Percentiles rank a stretch among this genome's conserved stretches.
Evolutionary conservation across 2,797 vertebrate genomes (phyloP).

Genomic region (Anguilla megastoma): DNA sequence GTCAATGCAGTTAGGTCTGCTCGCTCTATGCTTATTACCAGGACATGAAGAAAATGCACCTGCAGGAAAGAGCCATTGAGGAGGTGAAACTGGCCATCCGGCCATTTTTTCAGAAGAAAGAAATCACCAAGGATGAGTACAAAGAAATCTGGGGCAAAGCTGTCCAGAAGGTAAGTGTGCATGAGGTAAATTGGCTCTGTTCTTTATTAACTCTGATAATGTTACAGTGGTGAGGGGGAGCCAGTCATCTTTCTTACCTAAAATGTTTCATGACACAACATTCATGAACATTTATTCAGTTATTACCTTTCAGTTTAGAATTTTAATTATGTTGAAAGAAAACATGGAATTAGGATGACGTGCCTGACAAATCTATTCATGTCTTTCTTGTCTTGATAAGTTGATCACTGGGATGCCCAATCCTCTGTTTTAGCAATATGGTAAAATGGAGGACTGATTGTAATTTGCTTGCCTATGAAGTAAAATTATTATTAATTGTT

Average conservation of each 20-base stretch:
- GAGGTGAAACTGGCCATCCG: constrained; percentile 99
- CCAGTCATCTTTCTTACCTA: neutral
- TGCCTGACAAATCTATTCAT: neutral
- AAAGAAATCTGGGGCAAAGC: constrained; percentile 97
- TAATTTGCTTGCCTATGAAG: neutral
- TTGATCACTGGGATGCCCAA: neutral
- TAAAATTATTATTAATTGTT: neutral
- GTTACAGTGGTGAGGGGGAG: neutral
- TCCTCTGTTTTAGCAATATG: neutral
- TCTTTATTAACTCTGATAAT: neutral
- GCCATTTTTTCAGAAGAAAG: constrained; percentile 93
- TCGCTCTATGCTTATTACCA: constrained; percentile 49
- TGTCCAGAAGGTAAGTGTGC: constrained; percentile 81
- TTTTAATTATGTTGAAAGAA: too few relatives aligned
- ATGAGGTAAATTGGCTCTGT: neutral
- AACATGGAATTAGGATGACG: neutral
- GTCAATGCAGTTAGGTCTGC: neutral
- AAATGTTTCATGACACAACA: too few relatives aligned
- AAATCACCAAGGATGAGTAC: constrained; percentile 96
- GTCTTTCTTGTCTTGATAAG: neutral
- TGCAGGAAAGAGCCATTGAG: constrained; percentile 94
- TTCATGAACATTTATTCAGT: too few relatives aligned
- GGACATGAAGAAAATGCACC: constrained; percentile 96
- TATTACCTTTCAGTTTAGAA: too few relatives aligned
- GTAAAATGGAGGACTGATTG: neutral